A percentile compares a stretch with the other conserved stretches of the same genome.
These are phyloP conservation scores for Teleogryllus occipitalis DNA, from an alignment of 1,140 invertebrate genomes.

Conservation along the genomic window DNA sequence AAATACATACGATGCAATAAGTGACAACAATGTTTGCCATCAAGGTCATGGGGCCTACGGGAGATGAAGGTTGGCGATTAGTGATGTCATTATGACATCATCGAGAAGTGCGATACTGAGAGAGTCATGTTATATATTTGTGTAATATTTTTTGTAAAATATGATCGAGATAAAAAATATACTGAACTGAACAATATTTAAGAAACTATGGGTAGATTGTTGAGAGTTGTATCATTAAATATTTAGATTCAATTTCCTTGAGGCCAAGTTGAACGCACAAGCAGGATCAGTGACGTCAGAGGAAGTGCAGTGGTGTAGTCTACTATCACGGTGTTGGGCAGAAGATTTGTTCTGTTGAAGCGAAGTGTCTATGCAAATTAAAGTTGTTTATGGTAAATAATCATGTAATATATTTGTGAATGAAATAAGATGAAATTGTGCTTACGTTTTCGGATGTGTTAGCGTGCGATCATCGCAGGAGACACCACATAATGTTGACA, in stretches of 20 bases:
- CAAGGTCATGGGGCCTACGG: slow-evolving; percentile 20
- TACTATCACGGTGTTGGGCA: slow-evolving; percentile 9
- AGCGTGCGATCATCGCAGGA: not conserved
- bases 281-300: slow-evolving; percentile 21
- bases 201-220: not conserved
- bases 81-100: slow-evolving; percentile 24
- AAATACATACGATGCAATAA: not conserved
- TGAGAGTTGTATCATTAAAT: not conserved
- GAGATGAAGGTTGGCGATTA: slow-evolving; percentile 23
- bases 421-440: too few species aligned
- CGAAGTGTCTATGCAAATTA: slow-evolving; percentile 7
- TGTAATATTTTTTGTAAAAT: not conserved
- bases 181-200: not conserved
- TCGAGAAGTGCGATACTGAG: slow-evolving; percentile 17
- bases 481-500: slow-evolving; percentile 7
- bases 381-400: not conserved
- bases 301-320: slow-evolving; percentile 16
- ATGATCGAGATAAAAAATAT: not conserved
- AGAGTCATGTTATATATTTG: slow-evolving; percentile 9
- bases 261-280: slow-evolving; percentile 20
- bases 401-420: not conserved
- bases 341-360: not conserved
- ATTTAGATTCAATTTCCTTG: not conserved
- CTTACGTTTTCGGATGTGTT: not conserved
- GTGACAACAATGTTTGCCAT: slow-evolving; percentile 15